These are phyloP conservation scores for Vanacampus margaritifer DNA, from an alignment of 2,113 vertebrate genomes.

Conservation along the genomic window DNA sequence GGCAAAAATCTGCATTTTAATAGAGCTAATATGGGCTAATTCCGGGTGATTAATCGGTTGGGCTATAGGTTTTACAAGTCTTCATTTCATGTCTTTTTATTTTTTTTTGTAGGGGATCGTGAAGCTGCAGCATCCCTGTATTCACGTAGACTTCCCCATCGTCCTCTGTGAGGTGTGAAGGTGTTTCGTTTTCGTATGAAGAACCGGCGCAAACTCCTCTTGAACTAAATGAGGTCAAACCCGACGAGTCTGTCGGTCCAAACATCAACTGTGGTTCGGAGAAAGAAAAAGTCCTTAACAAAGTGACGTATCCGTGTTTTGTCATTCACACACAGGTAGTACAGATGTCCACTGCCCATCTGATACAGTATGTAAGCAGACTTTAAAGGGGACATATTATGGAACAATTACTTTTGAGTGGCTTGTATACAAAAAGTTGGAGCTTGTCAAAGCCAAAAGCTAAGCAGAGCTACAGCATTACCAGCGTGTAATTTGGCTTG, in stretches of 20 bases:
- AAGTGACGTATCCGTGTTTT: slow-evolving; percentile 20
- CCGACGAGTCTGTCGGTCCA: slow-evolving; percentile 7
- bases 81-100: no score
- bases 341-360: slow-evolving; percentile 28
- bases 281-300: slow-evolving; percentile 6
- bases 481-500: no score
- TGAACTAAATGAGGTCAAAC: slow-evolving; percentile 9
- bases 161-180: slow-evolving; percentile 93
- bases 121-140: slow-evolving; percentile 89
- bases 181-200: slow-evolving; percentile 25
- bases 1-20: no score
- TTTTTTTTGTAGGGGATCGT: slow-evolving; percentile 82
- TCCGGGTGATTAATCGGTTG: no score
- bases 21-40: no score
- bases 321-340: slow-evolving; percentile 32
- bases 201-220: slow-evolving; percentile 16
- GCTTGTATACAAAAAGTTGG: background rate
- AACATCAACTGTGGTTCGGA: slow-evolving; percentile 6
- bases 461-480: no score
- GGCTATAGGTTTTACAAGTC: no score
- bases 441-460: no score
- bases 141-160: slow-evolving; percentile 95
- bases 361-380: slow-evolving; percentile 39
- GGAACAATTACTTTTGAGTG: background rate
- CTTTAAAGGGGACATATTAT: slow-evolving; percentile 4